Evolutionary conservation across 2,888 invertebrate genomes (phyloP), one percentile per base, ranked within the genome.

Genomic region (Rhingia rostrata): DNA sequence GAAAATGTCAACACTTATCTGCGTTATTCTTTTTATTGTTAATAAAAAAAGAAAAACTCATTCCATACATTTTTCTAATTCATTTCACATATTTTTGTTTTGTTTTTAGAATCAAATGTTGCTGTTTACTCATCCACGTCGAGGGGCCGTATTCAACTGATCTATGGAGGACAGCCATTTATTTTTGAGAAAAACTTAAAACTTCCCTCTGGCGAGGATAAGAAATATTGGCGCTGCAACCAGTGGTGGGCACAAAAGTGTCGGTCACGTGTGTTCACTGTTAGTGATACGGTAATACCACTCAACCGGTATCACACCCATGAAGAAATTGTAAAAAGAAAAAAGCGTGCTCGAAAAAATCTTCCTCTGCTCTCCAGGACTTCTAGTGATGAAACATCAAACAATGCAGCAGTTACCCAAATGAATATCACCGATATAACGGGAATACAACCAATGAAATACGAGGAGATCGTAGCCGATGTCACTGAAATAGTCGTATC

Each of bases 221-320:
- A 91, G 70, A 91, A 91, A 67, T 91, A 90, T 69, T 92, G 92
- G 92, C 89, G 92, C 37, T 92, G 92, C 85, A 92, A 92, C 83
- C 92, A 92, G 84, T 92, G 92, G 92, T 92, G 92, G 92, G 92
- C 92, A 84, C 91, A 91, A 75, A 91, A 90, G 86, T 92, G 92
- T 80, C 90, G 92, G 6, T 91, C 92, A 0, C 88, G 92, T n/a
- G 92, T 91, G 2, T 92, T 89, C 49, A 92, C 91, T 6, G 89
- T 91, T 9, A 90, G 90, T 49, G 90, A 92, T 78, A 87, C 89
- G 6, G 90, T 92, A 4, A 89, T 90, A 56, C 91, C 91, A 0
- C 87, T 92, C 4, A 91, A 92, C 86, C 90, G 91, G n/a, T 91
- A 89, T 80, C 92, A 92, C 73, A 92, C 92, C 3, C 92, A 92